Evolutionary conservation across 37 sponge, comb jelly and placozoan species (phyloP).

Genomic region (Dysidea cf. avara): DNA sequence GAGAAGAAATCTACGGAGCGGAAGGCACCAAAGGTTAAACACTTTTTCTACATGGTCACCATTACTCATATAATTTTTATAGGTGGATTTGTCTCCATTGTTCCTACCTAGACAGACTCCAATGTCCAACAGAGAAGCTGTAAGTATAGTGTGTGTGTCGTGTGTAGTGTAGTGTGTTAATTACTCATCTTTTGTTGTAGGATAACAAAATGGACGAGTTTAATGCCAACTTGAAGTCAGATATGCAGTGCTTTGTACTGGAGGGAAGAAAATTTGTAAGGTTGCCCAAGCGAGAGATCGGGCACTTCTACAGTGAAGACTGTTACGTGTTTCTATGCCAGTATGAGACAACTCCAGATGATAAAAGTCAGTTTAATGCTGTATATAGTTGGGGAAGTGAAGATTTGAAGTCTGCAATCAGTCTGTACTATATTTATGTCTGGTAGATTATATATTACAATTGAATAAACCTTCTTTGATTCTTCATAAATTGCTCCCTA

Average conservation of each 20-base stretch:
- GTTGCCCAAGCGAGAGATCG: slow-evolving; percentile 83
- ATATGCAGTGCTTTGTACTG: slow-evolving; percentile 85
- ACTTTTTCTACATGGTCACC: not conserved
- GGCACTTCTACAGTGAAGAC: slow-evolving; percentile 88
- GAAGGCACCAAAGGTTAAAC: slow-evolving; percentile 57
- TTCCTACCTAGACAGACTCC: slow-evolving; percentile 69
- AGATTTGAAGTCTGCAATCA: too few species aligned
- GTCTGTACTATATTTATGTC: too few species aligned
- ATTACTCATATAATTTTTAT: too few species aligned
- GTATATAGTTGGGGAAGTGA: too few species aligned
- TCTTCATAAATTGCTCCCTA: too few species aligned
- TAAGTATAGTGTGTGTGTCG: slow-evolving; percentile 51
- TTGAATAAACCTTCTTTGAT: too few species aligned
- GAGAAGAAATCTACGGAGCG: slow-evolving; percentile 25
- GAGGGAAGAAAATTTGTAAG: slow-evolving; percentile 85
- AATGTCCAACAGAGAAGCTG: slow-evolving; percentile 76
- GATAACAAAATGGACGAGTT: slow-evolving; percentile 42
- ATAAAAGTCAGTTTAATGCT: slow-evolving; percentile 29
- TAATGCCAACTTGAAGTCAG: slow-evolving; percentile 38
- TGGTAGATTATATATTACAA: too few species aligned
- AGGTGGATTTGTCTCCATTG: slow-evolving; percentile 84
- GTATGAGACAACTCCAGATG: slow-evolving; percentile 56
- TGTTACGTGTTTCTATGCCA: slow-evolving; percentile 94
- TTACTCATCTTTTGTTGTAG: not conserved
- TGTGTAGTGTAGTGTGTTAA: too few species aligned